Evolutionary conservation across 2,888 invertebrate species (phyloP), one percentile per base, ranked within the genome.

Genomic region (Drosophila mercatorum): DNA sequence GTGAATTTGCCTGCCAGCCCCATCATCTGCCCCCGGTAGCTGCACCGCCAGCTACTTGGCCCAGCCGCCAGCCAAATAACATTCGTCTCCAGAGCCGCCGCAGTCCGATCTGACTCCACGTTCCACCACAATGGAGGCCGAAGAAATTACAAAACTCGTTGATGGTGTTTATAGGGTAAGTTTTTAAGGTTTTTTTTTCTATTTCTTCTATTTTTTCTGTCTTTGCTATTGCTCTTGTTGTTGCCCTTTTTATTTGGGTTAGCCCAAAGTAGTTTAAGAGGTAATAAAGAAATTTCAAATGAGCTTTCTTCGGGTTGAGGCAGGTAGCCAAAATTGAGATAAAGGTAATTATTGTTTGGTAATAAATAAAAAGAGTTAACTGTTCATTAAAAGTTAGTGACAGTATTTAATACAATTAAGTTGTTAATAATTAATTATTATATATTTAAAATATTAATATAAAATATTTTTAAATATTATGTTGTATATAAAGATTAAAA

Each of bases 101-200:
- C 22, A 22, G 22, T 34, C 43, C 31, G 31, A 61, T 56, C 60
- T 43, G 38, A 34, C 46, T 68, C 41, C 17, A 49, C 63, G 38
- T 59, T 49, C 63, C 75, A 87, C 69, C 75, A 87, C 69, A 81
- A 92, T 92, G 92, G 97, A 97, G 94, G 97, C 97, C 90, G 97
- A 97, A 93, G 97, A 97, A 94, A 95, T 97, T 88, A 97, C 97
- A 92, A 97, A 97, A 94, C 95, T 97, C 90, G 97, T 97, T 90
- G 97, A 97, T 94, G 97, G 97, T 90, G 97, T 97, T 92, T 97
- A 97, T 93, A 97, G 97, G 96, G 97, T 97, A 94, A 89, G 87
- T 74, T 40, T 36, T 46, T 12, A n/a, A 31, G 5, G 46, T 49
- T 34, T 40, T 55, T 12, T 28, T 17, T 43, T 14, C 34, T 14